phyloP scores from a whole-genome alignment of 2,113 vertebrate species.

The Charina bottae region DNA sequence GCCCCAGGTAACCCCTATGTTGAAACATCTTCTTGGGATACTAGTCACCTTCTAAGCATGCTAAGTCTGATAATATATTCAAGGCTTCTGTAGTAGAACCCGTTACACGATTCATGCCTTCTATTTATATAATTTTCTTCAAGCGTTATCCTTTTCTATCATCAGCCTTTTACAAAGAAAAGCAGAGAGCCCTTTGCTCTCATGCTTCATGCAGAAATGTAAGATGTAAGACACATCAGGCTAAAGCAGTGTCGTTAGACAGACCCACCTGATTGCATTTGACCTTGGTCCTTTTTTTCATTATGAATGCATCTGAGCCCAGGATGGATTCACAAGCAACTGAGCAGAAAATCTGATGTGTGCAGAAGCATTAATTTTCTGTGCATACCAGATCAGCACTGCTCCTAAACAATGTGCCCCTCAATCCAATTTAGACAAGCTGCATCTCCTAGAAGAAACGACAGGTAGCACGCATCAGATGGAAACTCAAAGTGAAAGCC shows the following conservation, averaged over 20 bases:
- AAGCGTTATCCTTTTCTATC: neutral
- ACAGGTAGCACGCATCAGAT: conserved; percentile 14
- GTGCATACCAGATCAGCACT: conserved; percentile 15
- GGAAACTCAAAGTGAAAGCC: conserved; percentile 32
- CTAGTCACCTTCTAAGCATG: neutral
- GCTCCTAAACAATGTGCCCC: conserved; percentile 26
- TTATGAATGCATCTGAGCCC: conserved; percentile 4
- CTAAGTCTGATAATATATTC: neutral
- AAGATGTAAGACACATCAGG: conserved; percentile 13
- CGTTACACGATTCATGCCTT: neutral
- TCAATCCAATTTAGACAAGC: conserved; percentile 14
- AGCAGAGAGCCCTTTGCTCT: neutral
- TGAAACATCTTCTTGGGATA: neutral
- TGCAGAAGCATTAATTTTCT: conserved; percentile 35
- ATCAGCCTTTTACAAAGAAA: neutral
- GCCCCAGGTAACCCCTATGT: neutral
- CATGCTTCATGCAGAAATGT: conserved; percentile 13
- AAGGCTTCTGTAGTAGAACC: neutral
- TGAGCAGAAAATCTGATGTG: conserved; percentile 34
- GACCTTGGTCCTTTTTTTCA: conserved; percentile 28
- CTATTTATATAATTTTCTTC: neutral
- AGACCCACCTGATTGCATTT: conserved; percentile 25
- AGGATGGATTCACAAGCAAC: conserved; percentile 24
- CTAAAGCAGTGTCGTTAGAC: conserved; percentile 3
- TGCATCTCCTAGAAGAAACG: conserved; percentile 4